Base-by-base conservation (phyloP, 2,888 invertebrate species). In the Mythimna albipuncta region DNA sequence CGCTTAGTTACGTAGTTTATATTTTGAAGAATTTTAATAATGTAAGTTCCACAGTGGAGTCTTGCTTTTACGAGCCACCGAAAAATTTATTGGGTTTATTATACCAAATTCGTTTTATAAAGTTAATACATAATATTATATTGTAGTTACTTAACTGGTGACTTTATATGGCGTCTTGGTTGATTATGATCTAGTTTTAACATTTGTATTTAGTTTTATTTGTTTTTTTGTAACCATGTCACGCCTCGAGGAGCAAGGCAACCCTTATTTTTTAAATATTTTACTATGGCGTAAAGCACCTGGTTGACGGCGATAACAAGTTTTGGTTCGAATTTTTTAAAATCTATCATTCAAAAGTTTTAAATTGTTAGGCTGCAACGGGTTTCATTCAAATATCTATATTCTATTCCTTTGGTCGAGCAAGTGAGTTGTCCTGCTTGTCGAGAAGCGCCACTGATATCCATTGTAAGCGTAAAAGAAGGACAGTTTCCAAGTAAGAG, bases 1-100 rank as follows among this genome's bases (percentile, higher is more conserved):
- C 83, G 78, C 84, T 87, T 88, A 87, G 88, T 85, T 90, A 89
- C 87, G 79, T 86, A 86, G 85, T 85, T 85, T 79, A 79, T 86
- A 86, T 84, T 85, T 82, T 80, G 69, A 79, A 79, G 68, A 79
- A 82, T 82, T 77, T 81, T 76, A 79, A 81, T 75, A 61, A 61
- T 16, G 74, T 81, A 83, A 81, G 79, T 77, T 83, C 80, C 77
- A 69, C 64, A 67, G 26, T 69, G 77, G 83, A 78, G 76, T 81
- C 77, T 79, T 81, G 77, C 81, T 81, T 64, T 76, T 78, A 79
- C 50, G 70, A 79, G 85, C 85, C 86, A 85, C 85, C 83, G 85
- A 86, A 85, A 85, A 67, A 72, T 35, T 44, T 66, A 79, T 85
- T 84, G 85, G 83, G 77, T 82, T 83, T 76, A 74, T 77, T 72